Conservation (phyloP, 2,113 vertebrate species). For the Cygnus buccinator region DNA sequence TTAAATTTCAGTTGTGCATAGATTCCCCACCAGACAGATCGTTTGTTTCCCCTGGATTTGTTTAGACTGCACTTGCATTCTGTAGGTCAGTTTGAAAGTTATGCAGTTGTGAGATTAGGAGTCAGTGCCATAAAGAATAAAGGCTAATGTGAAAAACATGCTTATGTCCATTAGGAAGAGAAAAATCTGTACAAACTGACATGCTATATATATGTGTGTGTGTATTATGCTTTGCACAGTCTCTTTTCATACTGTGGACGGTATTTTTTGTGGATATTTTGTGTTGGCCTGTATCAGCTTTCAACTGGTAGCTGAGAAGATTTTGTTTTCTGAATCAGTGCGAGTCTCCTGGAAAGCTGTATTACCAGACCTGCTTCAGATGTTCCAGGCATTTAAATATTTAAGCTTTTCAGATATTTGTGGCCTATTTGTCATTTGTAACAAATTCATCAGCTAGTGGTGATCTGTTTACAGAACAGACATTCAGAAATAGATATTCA, state of each 20-base stretch:
- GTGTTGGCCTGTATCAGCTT: not conserved
- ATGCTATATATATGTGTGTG: not conserved
- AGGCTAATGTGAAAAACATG: not conserved
- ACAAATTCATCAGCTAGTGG: not conserved
- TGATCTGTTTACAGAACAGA: not conserved
- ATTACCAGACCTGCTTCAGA: not conserved
- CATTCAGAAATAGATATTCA: not conserved
- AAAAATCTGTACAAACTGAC: not conserved
- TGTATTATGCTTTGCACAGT: not conserved
- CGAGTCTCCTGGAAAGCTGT: not conserved
- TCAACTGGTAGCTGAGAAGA: not conserved
- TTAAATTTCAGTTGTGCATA: not conserved
- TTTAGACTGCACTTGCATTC: not conserved
- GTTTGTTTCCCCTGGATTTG: not conserved
- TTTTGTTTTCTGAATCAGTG: not conserved
- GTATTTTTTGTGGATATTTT: not conserved
- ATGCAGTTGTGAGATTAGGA: not conserved
- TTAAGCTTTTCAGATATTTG: not conserved
- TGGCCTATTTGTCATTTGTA: not conserved
- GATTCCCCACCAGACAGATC: not conserved
- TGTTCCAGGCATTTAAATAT: not conserved
- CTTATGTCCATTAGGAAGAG: not conserved
- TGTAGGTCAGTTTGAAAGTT: not conserved
- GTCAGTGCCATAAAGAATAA: not conserved
- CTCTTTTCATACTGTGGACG: not conserved